Percentiles rank a stretch among this genome's conserved stretches.
phyloP scores from a whole-genome alignment of 1,140 invertebrate species.

The Dryas iulia region DNA sequence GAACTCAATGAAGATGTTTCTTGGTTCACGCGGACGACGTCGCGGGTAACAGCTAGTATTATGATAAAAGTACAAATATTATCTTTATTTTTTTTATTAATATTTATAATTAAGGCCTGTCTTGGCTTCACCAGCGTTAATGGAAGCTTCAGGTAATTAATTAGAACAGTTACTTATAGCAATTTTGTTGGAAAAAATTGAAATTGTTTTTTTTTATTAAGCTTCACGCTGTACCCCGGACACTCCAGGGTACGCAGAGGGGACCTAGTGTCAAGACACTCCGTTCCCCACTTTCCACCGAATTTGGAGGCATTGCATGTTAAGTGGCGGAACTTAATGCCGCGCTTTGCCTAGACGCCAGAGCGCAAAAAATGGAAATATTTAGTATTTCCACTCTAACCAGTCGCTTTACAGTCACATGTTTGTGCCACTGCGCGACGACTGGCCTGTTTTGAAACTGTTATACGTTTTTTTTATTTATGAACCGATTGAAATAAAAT shows the following conservation, averaged over 20 bases:
- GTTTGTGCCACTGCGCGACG: not conserved
- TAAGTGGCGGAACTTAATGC: not conserved
- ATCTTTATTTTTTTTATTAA: too few species aligned
- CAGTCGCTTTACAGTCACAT: not conserved
- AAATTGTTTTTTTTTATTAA: not conserved
- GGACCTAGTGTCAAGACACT: not conserved
- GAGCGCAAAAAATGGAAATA: not conserved
- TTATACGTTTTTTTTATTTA: too few species aligned
- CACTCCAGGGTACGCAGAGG: not conserved
- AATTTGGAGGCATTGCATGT: not conserved
- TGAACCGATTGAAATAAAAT: too few species aligned
- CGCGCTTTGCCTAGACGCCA: not conserved
- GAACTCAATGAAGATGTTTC: too few species aligned
- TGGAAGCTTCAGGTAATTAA: too few species aligned
- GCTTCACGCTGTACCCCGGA: not conserved
- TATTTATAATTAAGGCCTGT: too few species aligned
- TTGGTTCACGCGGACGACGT: too few species aligned
- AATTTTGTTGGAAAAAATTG: too few species aligned
- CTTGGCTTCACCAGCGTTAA: too few species aligned
- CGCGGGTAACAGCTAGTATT: too few species aligned
- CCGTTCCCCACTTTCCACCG: not conserved
- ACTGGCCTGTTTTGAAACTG: not conserved
- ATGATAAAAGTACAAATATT: too few species aligned
- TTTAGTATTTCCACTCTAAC: not conserved
- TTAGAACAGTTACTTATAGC: too few species aligned